Conservation (phyloP, 2,797 vertebrate species). For the Trichosurus vulpecula region DNA sequence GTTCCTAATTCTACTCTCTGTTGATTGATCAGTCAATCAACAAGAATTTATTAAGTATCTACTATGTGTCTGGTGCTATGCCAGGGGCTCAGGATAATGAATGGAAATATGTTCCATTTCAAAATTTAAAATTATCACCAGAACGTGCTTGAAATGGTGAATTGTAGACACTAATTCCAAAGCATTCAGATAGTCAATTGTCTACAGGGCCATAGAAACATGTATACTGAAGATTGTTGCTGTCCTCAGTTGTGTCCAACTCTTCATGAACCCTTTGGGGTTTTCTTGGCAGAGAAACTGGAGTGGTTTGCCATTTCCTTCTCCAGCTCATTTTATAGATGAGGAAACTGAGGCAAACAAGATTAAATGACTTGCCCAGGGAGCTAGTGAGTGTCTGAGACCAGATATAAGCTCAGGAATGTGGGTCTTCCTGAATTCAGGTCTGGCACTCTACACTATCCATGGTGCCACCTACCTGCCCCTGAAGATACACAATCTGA, state of each 20-base stretch:
- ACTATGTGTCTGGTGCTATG: not conserved
- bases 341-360: not conserved
- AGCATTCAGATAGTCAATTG: not conserved
- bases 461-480: not conserved
- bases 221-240: not conserved
- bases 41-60: not conserved
- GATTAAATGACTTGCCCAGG: not conserved
- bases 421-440: not conserved
- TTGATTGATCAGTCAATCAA: not conserved
- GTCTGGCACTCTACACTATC: not conserved
- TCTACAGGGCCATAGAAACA: not conserved
- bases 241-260: not conserved
- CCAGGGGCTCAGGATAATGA: not conserved
- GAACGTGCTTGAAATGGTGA: not conserved
- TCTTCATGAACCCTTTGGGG: not conserved
- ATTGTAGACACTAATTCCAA: not conserved
- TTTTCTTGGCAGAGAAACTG: not conserved
- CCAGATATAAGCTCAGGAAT: not conserved
- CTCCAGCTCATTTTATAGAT: not conserved
- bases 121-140: not conserved
- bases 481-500: not conserved
- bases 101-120: not conserved
- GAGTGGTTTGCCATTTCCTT: not conserved
- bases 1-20: not conserved
- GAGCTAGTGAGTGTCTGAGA: not conserved